Conservation (phyloP, 2,888 invertebrate genomes). For the Pseudanteris insignis region DNA sequence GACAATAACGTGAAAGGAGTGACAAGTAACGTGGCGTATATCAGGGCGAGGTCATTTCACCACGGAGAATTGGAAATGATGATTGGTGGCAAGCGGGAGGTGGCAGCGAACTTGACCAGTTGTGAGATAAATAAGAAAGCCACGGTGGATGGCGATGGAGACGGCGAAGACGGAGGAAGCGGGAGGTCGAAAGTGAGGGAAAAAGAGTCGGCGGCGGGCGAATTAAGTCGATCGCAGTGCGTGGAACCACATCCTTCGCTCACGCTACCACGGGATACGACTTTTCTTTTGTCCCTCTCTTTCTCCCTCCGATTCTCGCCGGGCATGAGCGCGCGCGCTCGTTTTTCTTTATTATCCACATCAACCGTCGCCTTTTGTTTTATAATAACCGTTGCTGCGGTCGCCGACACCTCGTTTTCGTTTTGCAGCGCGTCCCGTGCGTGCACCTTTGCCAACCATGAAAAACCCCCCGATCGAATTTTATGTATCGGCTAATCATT, state of each 20-base stretch:
- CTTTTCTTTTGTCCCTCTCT: slow-evolving; percentile 49
- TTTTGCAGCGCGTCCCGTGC: slow-evolving; percentile 47
- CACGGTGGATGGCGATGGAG: slow-evolving; percentile 47
- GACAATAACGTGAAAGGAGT: slow-evolving; percentile 5
- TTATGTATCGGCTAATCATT: slow-evolving; percentile 37
- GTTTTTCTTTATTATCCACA: slow-evolving; percentile 64
- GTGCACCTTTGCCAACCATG: slow-evolving; percentile 25
- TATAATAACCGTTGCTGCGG: slow-evolving; percentile 63
- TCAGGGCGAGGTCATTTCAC: slow-evolving; percentile 50
- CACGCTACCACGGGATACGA: slow-evolving; percentile 52
- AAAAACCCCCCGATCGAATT: slow-evolving; percentile 19
- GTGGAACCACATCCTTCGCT: slow-evolving; percentile 66
- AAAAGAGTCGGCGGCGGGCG: slow-evolving; percentile 60
- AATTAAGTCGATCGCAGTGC: slow-evolving; percentile 66
- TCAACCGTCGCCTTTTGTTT: slow-evolving; percentile 63
- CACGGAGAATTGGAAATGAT: slow-evolving; percentile 63
- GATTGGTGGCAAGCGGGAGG: slow-evolving; percentile 58
- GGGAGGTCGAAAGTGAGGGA: slow-evolving; percentile 48
- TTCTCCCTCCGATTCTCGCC: slow-evolving; percentile 12
- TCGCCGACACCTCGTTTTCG: slow-evolving; percentile 47
- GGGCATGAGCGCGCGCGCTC: slow-evolving; percentile 51
- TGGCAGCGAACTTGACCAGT: slow-evolving; percentile 45
- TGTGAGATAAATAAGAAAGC: slow-evolving; percentile 54
- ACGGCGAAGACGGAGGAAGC: slow-evolving; percentile 40
- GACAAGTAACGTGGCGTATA: slow-evolving; percentile 40